A percentile compares a stretch with the other conserved stretches of the same genome.
Evolutionary conservation across 2,888 invertebrate genomes (phyloP).

Genomic region (Mechanitis mazaeus): DNA sequence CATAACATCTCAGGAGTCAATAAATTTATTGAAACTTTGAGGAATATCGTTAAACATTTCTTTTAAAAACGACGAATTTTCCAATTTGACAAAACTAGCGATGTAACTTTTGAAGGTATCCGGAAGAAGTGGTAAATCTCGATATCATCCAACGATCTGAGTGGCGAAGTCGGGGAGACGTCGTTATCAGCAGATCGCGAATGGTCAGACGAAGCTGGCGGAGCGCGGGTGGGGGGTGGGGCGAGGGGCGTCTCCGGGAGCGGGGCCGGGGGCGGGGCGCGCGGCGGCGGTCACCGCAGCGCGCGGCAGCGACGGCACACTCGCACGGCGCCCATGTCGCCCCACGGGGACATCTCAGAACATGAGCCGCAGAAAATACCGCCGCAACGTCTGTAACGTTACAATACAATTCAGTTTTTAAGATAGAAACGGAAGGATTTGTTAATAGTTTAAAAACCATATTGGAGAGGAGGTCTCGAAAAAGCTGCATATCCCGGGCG

Average conservation of each 20-base stretch:
- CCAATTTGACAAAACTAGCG: no score
- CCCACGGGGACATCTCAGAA: slow-evolving; percentile 91
- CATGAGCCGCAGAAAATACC: slow-evolving; percentile 96
- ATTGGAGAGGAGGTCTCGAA: no score
- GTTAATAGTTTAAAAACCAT: no score
- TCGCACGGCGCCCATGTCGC: slow-evolving; percentile 90
- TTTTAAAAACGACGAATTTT: no score
- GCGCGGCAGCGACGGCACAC: slow-evolving; percentile 87
- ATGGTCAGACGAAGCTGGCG: neutral
- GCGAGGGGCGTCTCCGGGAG: neutral
- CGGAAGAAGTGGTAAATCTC: no score
- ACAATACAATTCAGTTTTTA: neutral
- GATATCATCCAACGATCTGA: no score
- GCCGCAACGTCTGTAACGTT: slow-evolving; percentile 86
- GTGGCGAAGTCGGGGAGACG: neutral
- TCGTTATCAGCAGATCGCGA: no score
- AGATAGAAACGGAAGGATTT: no score
- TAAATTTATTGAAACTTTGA: no score
- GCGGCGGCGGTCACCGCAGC: slow-evolving; percentile 55
- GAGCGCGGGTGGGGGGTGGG: slow-evolving; percentile 13
- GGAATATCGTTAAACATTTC: no score
- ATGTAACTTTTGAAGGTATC: no score
- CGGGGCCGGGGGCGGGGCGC: slow-evolving; percentile 22
- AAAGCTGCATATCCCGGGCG: neutral
- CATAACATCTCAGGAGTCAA: slow-evolving; percentile 49